Conservation (phyloP, 2,113 vertebrate species). For the Laticauda laticaudata region DNA sequence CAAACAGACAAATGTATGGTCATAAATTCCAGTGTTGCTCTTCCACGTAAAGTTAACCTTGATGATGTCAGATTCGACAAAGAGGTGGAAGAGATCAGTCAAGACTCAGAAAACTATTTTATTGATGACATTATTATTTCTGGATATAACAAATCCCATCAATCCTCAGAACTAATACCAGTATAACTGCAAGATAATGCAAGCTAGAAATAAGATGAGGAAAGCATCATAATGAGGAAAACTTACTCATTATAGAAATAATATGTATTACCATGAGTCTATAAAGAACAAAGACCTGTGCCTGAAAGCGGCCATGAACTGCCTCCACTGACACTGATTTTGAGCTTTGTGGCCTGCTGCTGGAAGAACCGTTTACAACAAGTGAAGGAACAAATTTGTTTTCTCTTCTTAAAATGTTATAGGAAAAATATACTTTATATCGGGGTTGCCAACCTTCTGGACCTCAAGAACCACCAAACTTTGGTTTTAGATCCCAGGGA, state of each 20-base stretch:
- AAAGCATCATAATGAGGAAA: neutral
- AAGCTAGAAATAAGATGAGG: accelerated
- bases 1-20: constrained; percentile 51
- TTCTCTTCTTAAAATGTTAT: neutral
- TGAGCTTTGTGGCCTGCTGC: neutral
- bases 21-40: constrained; percentile 46
- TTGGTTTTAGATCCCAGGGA: too few relatives aligned
- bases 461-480: too few relatives aligned
- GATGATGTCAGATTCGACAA: constrained; percentile 1
- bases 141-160: constrained; percentile 13
- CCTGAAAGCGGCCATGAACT: neutral
- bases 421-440: neutral
- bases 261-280: neutral
- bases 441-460: too few relatives aligned
- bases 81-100: constrained; percentile 51
- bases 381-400: neutral
- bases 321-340: neutral
- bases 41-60: constrained; percentile 5
- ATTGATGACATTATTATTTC: constrained; percentile 50
- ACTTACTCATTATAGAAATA: neutral
- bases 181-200: neutral
- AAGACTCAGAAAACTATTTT: constrained; percentile 74
- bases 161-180: neutral
- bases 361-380: neutral
- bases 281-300: accelerated